Percentiles rank a stretch among this genome's conserved stretches.
These are phyloP conservation scores for Sciurus carolinensis DNA, from an alignment of 2,797 vertebrate genomes.

Conservation along the genomic window DNA sequence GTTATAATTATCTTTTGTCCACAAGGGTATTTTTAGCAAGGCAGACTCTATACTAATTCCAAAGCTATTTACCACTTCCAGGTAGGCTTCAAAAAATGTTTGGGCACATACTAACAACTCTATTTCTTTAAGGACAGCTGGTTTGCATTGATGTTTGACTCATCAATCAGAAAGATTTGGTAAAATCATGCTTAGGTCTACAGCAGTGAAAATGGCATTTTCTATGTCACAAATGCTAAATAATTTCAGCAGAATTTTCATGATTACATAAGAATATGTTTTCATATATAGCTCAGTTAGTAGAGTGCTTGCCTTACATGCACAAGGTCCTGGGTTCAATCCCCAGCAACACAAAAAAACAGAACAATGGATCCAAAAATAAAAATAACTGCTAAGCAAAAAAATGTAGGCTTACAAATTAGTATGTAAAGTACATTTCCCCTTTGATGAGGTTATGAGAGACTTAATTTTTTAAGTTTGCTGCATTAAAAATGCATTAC, in stretches of 20 bases:
- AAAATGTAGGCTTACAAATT: slow-evolving; percentile 23
- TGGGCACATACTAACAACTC: slow-evolving; percentile 27
- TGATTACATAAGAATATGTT: background rate
- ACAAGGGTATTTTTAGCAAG: slow-evolving; percentile 52
- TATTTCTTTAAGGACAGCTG: slow-evolving; percentile 5
- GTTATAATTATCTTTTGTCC: slow-evolving; percentile 32
- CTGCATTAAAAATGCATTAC: background rate
- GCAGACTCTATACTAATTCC: slow-evolving; percentile 9
- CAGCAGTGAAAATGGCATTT: slow-evolving; percentile 54
- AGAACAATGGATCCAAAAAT: background rate
- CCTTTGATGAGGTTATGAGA: background rate
- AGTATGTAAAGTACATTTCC: slow-evolving; percentile 26
- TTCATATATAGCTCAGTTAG: background rate
- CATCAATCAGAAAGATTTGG: slow-evolving; percentile 16
- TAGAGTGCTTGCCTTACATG: no score
- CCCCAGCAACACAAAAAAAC: background rate
- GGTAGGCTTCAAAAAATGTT: slow-evolving; percentile 11
- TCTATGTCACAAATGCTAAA: slow-evolving; percentile 1
- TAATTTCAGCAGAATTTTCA: background rate
- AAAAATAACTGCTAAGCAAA: background rate
- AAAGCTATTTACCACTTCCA: slow-evolving; percentile 32
- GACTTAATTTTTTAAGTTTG: slow-evolving; percentile 39
- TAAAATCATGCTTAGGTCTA: slow-evolving; percentile 3
- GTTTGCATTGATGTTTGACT: background rate
- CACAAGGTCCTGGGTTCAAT: no score